Conservation (phyloP, 2,113 vertebrate genomes). For the Datnioides undecimradiatus region DNA sequence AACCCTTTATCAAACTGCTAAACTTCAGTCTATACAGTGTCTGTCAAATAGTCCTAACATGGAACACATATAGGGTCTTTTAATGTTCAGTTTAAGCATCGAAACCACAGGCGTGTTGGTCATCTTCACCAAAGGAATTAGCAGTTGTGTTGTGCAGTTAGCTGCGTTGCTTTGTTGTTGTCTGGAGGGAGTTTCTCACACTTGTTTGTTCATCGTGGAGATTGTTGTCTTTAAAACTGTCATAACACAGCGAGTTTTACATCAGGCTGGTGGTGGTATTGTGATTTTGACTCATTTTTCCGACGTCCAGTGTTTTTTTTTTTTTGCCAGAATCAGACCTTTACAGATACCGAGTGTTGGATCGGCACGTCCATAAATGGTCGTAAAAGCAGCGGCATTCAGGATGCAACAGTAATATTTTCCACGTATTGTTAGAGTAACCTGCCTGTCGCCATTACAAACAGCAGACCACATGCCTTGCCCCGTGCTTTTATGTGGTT, state of each 20-base stretch:
- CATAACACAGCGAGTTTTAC: neutral
- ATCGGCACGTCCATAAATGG: slow-evolving; percentile 66
- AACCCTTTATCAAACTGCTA: too few relatives aligned
- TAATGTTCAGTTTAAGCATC: too few relatives aligned
- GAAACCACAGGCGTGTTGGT: neutral
- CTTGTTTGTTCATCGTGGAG: too few relatives aligned
- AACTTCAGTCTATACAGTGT: too few relatives aligned
- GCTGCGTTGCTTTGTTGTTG: neutral
- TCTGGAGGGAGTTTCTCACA: slow-evolving; percentile 4
- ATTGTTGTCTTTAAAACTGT: neutral
- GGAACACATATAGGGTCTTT: too few relatives aligned
- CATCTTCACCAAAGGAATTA: neutral
- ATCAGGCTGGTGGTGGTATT: neutral
- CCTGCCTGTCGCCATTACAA: slow-evolving; percentile 55
- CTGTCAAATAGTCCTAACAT: too few relatives aligned
- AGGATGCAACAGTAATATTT: slow-evolving; percentile 49
- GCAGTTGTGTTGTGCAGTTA: neutral
- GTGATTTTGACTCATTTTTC: neutral
- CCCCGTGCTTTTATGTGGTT: slow-evolving; percentile 20
- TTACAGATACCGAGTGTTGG: neutral
- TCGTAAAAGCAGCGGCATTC: slow-evolving; percentile 8
- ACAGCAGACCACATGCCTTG: slow-evolving; percentile 60
- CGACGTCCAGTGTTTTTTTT: neutral
- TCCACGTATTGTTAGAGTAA: slow-evolving; percentile 46
- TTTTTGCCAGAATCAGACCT: neutral